Evolutionary conservation across 2,888 invertebrate species (phyloP).

Genomic region (Eupithecia centaureata): DNA sequence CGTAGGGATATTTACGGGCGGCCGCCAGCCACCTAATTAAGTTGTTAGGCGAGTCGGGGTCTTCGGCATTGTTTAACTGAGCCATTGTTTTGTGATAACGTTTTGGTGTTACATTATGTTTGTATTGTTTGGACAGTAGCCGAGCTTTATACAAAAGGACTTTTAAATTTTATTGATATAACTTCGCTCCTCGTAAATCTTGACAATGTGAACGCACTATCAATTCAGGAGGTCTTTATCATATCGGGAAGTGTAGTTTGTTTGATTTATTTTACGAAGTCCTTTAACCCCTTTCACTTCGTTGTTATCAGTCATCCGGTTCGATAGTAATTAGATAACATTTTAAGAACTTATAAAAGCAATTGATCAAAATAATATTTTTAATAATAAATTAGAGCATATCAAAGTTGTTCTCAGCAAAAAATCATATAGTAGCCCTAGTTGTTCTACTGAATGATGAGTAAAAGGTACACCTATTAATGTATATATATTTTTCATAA

Average conservation of each 20-base stretch:
- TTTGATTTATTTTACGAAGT: conserved; percentile 12
- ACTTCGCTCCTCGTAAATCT: conserved; percentile 28
- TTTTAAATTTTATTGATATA: conserved; percentile 46
- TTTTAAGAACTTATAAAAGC: neutral
- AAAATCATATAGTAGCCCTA: neutral
- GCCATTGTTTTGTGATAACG: conserved; percentile 72
- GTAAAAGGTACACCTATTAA: too few species aligned
- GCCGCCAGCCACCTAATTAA: conserved; percentile 82
- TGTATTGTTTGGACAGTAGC: conserved; percentile 75
- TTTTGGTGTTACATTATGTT: conserved; percentile 63
- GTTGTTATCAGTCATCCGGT: conserved; percentile 13
- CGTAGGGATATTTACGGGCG: conserved; percentile 82
- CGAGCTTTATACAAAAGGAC: conserved; percentile 54
- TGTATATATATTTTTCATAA: too few species aligned
- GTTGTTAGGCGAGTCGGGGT: conserved; percentile 77
- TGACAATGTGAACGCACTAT: conserved; percentile 2
- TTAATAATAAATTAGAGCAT: neutral
- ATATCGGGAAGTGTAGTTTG: neutral
- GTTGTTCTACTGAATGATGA: neutral
- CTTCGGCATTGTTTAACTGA: conserved; percentile 76
- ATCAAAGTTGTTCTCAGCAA: neutral
- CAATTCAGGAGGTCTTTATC: conserved; percentile 10
- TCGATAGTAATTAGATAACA: conserved; percentile 1
- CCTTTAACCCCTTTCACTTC: conserved; percentile 3
- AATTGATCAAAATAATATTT: neutral